phyloP scores from a whole-genome alignment of 2,113 vertebrate species.

The Saguinus imperator region DNA sequence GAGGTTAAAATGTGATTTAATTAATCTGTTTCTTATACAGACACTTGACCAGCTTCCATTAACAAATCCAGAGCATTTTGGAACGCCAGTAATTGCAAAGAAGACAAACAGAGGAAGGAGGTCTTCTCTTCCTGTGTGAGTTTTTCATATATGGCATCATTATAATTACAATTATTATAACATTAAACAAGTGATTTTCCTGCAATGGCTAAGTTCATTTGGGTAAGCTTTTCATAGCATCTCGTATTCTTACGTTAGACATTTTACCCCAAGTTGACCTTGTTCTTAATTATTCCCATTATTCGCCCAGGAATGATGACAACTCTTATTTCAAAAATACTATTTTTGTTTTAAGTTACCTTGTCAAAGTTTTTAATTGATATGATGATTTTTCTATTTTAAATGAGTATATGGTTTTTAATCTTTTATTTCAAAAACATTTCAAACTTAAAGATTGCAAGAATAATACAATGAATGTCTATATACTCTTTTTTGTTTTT shows the following conservation, averaged over 20 bases:
- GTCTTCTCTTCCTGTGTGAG: constrained; percentile 95
- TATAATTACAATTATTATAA: background rate
- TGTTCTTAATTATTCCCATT: background rate
- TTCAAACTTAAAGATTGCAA: background rate
- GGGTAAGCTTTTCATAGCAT: background rate
- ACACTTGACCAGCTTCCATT: constrained; percentile 97
- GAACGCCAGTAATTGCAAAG: constrained; percentile 98
- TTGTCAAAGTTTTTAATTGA: background rate
- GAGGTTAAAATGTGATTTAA: constrained; percentile 2
- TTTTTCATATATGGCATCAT: constrained; percentile 48
- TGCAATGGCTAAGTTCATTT: background rate
- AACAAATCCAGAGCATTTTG: constrained; percentile 98
- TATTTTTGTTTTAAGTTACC: constrained; percentile 20
- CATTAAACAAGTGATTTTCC: background rate
- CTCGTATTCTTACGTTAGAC: background rate
- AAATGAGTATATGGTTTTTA: background rate
- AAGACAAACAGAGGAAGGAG: constrained; percentile 96
- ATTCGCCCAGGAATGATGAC: background rate
- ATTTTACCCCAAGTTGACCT: background rate
- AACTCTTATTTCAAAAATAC: background rate
- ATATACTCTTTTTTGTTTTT: background rate
- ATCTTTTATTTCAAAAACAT: constrained; percentile 21
- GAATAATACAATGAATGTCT: background rate
- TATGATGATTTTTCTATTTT: background rate
- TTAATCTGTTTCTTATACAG: constrained; percentile 79